Evolutionary conservation across 2,113 vertebrate species (phyloP), one percentile per base, ranked within the genome.

Genomic region (Thymallus thymallus): DNA sequence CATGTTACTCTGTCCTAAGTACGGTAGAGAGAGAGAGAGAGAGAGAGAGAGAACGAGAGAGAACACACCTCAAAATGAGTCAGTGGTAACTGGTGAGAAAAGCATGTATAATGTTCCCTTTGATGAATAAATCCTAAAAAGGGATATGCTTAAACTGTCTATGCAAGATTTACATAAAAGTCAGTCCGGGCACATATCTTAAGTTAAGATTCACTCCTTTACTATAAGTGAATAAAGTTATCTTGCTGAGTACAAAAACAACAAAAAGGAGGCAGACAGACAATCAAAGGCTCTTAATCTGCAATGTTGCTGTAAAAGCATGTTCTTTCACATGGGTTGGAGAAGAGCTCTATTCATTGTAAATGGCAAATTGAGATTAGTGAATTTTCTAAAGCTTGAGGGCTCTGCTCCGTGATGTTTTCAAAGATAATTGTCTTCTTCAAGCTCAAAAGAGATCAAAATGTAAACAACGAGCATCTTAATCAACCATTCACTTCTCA

Each of bases 401-500:
- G 56, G 13, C 20, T 22, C n/a, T 60, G n/a, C 18, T 60, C 56
- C n/a, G 1, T 23, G n/a, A 60, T 10, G 9, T 23, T 60, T 55
- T 20, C 20, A 55, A 6, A 14, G 51, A 14, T 55, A 63, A 64
- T 61, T 23, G 48, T 64, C 45, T 72, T 68, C 48, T 65, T 73
- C 56, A 16, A 63, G 41, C 74, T 75, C 69, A 72, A 5, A 24
- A 69, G 22, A 73, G 58, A 46, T 30, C 29, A 16, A 18, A 14
- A 79, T n/a, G 58, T 51, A 18, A 64, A 73, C 32, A 65, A 72
- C 63, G 55, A 48, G 56, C 75, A 30, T 58, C 41, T 4, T 24
- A 71, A 71, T 65, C 62, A 22, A 56, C 48, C 9, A 58, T 76
- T 76, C 61, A 71, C 68, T 63, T 3, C 60, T 71, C 35, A 76